Evolutionary conservation across 1,140 invertebrate genomes (phyloP), one percentile per base, ranked within the genome.

Genomic region (Metopolophium dirhodum): DNA sequence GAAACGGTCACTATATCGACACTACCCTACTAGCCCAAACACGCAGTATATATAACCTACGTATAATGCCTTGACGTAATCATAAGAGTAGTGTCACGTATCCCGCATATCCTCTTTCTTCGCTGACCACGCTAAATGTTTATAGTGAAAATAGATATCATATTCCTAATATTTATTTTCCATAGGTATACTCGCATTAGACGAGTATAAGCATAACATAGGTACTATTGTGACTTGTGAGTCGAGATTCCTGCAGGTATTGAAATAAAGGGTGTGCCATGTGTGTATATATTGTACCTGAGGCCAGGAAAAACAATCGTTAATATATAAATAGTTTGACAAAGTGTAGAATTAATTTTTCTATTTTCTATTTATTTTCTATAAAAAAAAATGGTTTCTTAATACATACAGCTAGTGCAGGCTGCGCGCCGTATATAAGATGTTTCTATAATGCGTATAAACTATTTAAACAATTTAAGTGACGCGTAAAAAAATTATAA

Each of bases 91-190:
- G 30, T 77, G 30, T 77, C 61, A 77, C 30, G 57, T 61, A 61
- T 61, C 57, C 57, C 9, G 61, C 30, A n/a, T 77, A 77, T 77
- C 61, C 61, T 77, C 61, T 77, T 77, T 77, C 61, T 77, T 20
- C 30, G 14, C 1, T 18, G 14, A n/a, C n/a, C 61, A 18, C n/a
- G 14, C 4, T 77, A 35, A 77, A 77, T 77, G 1, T n/a, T 77
- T 77, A 30, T 77, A 77, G 61, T 77, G 61, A n/a, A 77, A 77
- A 77, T 77, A 77, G 61, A 77, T 77, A 77, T 77, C 61, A 30
- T n/a, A n/a, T n/a, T 77, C 30, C 61, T 77, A 77, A 77, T 77
- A 77, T 77, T 77, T 77, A 77, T 77, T 77, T 77, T 77, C 4
- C 26, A 49, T 49, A 49, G 8, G 41, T 51, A 51, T 54, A 35